phyloP scores from a whole-genome alignment of 1,140 invertebrate species.

The Lepidotrigona ventralis region DNA sequence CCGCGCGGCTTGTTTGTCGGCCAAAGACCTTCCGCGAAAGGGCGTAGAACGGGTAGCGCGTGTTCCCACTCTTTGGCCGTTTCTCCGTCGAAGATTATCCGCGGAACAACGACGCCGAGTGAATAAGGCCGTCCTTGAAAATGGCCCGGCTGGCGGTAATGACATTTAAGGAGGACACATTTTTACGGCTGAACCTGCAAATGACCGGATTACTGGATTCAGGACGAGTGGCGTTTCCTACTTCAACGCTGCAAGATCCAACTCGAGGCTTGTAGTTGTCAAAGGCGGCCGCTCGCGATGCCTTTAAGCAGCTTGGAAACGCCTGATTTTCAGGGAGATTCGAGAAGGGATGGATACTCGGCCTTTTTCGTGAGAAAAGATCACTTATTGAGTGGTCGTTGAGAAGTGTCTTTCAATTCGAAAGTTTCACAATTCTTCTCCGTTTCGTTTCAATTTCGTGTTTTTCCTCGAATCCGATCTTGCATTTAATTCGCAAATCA shows the following conservation, averaged over 20 bases:
- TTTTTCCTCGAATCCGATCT: too few species aligned
- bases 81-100: slow-evolving; percentile 55
- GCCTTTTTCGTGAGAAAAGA: not conserved
- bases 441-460: not conserved
- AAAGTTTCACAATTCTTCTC: not conserved
- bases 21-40: slow-evolving; percentile 21
- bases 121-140: slow-evolving; percentile 2
- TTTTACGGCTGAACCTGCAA: slow-evolving; percentile 56
- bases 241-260: not conserved
- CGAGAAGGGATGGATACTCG: not conserved
- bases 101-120: not conserved
- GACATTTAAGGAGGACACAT: slow-evolving; percentile 61
- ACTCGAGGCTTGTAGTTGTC: slow-evolving; percentile 34
- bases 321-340: slow-evolving; percentile 9
- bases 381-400: too few species aligned
- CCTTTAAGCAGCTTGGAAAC: not conserved
- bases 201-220: slow-evolving; percentile 61
- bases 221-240: slow-evolving; percentile 44
- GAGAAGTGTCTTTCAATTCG: not conserved
- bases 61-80: slow-evolving; percentile 22
- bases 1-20: slow-evolving; percentile 1
- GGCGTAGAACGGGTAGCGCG: slow-evolving; percentile 25
- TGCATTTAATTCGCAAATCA: too few species aligned
- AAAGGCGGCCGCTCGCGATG: slow-evolving; percentile 45
- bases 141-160: slow-evolving; percentile 36